These are phyloP conservation scores for Cyclina sinensis DNA, from an alignment of 1,140 invertebrate genomes.

Conservation along the genomic window DNA sequence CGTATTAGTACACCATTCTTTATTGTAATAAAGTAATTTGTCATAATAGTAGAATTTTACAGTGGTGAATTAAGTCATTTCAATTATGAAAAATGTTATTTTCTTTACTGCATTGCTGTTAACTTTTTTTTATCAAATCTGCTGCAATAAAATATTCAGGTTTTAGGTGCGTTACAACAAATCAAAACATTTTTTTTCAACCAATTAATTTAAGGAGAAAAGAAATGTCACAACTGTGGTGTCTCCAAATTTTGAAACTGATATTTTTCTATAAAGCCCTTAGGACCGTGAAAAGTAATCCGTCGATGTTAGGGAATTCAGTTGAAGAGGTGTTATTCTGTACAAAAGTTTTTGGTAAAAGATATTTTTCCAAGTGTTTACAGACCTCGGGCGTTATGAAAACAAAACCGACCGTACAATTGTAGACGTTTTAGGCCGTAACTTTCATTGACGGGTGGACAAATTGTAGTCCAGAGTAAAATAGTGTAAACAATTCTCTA, in stretches of 20 bases:
- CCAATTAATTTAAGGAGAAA: conserved; percentile 35
- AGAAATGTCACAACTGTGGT: conserved; percentile 14
- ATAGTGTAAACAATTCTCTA: neutral
- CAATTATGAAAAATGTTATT: no score
- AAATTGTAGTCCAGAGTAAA: neutral
- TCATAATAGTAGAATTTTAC: no score
- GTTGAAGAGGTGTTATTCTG: neutral
- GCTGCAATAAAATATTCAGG: neutral
- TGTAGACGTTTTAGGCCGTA: neutral
- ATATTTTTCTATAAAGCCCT: conserved; percentile 10
- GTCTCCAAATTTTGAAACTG: conserved; percentile 15
- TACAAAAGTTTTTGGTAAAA: neutral
- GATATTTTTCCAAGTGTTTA: conserved; percentile 26
- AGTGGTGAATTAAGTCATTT: no score
- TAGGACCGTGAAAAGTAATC: conserved; percentile 12
- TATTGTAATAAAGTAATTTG: no score
- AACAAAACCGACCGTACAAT: neutral
- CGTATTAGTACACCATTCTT: no score
- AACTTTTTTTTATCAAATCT: no score
- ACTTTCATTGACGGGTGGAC: neutral
- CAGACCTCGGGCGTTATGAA: neutral
- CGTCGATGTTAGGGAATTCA: conserved; percentile 5
- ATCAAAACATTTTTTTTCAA: neutral
- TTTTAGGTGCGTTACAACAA: neutral
- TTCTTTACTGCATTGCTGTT: no score